A percentile compares a stretch with the other conserved stretches of the same genome.
Evolutionary conservation across 2,888 invertebrate species (phyloP).

Genomic region (Callimorpha dominula): DNA sequence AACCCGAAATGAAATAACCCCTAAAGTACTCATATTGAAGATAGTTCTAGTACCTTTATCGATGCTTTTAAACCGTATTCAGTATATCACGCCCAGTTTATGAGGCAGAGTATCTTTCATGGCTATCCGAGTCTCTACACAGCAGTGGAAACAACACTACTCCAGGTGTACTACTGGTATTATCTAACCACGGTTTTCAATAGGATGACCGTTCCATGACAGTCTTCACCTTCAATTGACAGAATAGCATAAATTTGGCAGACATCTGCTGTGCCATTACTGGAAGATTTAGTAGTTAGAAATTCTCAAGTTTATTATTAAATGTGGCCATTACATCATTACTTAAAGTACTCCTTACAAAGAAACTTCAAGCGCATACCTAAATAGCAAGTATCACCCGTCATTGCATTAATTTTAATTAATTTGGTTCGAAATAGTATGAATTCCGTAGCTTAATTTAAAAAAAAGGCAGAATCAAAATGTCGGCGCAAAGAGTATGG

Average conservation of each 20-base stretch:
- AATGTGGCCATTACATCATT: background rate
- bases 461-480: slow-evolving; percentile 1
- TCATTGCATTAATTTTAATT: slow-evolving; percentile 16
- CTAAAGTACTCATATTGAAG: too few relatives aligned
- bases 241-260: background rate
- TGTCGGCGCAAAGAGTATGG: background rate
- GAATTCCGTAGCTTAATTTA: background rate
- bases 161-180: too few relatives aligned
- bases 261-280: background rate
- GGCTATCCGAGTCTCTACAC: too few relatives aligned
- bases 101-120: too few relatives aligned
- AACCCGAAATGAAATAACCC: too few relatives aligned
- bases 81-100: too few relatives aligned
- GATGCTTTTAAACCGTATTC: too few relatives aligned
- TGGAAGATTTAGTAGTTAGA: background rate
- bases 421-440: background rate
- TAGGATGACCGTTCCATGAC: background rate
- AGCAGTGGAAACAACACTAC: too few relatives aligned
- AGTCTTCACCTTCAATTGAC: background rate
- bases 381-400: background rate
- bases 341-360: background rate
- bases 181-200: background rate
- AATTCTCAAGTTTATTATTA: background rate
- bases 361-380: background rate
- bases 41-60: too few relatives aligned